Evolutionary conservation across 1,140 invertebrate genomes (phyloP).

Genomic region (Magallana ariakensis): DNA sequence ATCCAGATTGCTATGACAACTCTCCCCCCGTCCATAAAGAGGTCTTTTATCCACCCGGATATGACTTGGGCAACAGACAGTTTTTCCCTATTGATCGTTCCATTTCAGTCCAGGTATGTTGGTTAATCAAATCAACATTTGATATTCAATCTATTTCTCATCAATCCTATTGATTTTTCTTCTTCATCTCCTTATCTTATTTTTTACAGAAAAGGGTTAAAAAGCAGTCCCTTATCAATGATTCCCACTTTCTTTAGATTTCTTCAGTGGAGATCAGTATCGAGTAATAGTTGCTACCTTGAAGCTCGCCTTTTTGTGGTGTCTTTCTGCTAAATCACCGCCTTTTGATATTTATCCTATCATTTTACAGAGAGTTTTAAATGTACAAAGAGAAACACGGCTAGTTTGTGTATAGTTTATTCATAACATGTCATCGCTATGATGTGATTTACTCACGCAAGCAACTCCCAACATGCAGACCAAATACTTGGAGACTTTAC

Average conservation of each 20-base stretch:
- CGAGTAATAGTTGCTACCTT: conserved; percentile 28
- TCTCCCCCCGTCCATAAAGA: conserved; percentile 17
- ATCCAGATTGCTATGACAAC: conserved; percentile 41
- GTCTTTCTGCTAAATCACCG: background rate
- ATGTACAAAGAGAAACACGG: background rate
- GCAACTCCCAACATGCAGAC: background rate
- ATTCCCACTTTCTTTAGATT: background rate
- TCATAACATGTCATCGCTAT: conserved; percentile 7
- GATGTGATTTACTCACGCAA: background rate
- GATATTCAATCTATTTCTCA: conserved; percentile 31
- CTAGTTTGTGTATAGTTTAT: conserved; percentile 20
- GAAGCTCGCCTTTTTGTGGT: background rate
- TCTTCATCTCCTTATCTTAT: no score
- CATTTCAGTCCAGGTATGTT: conserved; percentile 49
- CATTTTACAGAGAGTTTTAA: conserved; percentile 12
- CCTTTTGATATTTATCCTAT: conserved; percentile 25
- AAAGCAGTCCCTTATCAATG: background rate
- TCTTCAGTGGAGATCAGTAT: background rate
- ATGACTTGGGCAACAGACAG: conserved; percentile 23
- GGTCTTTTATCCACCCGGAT: conserved; percentile 53
- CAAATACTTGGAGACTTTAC: background rate
- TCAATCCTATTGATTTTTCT: background rate
- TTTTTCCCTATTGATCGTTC: conserved; percentile 51
- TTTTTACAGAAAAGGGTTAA: no score
- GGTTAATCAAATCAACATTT: conserved; percentile 8